phyloP scores from a whole-genome alignment of 2,888 invertebrate genomes.

The Capitulum mitella region DNA sequence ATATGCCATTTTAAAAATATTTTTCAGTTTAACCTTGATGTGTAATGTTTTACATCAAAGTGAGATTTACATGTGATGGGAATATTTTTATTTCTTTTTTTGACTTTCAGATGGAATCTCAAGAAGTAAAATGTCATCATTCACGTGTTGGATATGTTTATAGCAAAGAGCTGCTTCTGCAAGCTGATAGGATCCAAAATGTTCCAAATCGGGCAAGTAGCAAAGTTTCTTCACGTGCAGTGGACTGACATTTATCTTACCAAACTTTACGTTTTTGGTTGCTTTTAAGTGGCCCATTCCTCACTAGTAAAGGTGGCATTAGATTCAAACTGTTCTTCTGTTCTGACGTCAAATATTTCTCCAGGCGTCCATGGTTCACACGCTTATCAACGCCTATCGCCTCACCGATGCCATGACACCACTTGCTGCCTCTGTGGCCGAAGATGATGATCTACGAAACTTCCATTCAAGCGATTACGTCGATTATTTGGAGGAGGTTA shows the following conservation, averaged over 20 bases:
- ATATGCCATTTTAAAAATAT: too few relatives aligned
- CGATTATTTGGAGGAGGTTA: neutral
- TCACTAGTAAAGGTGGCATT: too few relatives aligned
- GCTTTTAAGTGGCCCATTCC: too few relatives aligned
- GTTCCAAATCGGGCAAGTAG: neutral
- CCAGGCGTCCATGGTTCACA: conserved; percentile 17
- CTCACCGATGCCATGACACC: neutral
- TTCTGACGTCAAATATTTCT: neutral
- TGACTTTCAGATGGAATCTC: too few relatives aligned
- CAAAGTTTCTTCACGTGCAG: too few relatives aligned
- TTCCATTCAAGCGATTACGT: neutral
- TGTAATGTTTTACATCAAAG: too few relatives aligned
- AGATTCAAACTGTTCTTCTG: neutral
- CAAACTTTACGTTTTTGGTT: neutral
- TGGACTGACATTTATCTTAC: neutral
- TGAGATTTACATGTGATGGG: too few relatives aligned
- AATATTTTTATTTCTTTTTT: too few relatives aligned
- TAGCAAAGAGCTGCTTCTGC: neutral
- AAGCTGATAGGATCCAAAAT: neutral
- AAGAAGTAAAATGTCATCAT: too few relatives aligned
- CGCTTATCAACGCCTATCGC: neutral
- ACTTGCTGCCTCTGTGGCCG: neutral
- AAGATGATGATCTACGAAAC: neutral
- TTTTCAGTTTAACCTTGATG: too few relatives aligned
- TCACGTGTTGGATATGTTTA: neutral